Evolutionary conservation across 1,140 invertebrate species (phyloP).

Genomic region (Pseudomyrmex pallidus): DNA sequence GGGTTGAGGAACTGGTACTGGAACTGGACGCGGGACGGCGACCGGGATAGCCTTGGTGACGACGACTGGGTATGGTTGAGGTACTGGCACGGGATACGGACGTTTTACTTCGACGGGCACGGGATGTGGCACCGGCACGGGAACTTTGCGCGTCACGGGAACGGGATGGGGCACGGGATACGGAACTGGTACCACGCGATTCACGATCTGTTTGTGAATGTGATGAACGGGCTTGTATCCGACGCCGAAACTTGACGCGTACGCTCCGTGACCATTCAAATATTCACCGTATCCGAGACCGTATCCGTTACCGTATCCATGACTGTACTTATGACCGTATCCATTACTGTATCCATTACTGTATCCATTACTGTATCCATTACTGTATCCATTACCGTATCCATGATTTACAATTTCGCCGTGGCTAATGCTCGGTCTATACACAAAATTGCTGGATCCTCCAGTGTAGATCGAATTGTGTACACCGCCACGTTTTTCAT

Average conservation of each 20-base stretch:
- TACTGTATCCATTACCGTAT: background rate
- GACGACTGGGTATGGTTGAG: slow-evolving; percentile 18
- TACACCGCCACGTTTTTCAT: slow-evolving; percentile 70
- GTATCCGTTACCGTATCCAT: slow-evolving; percentile 4
- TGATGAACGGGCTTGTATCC: background rate
- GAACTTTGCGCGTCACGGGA: slow-evolving; percentile 43
- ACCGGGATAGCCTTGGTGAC: slow-evolving; percentile 19
- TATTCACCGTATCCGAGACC: slow-evolving; percentile 26
- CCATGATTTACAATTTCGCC: background rate
- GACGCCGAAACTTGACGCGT: slow-evolving; percentile 1
- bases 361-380: background rate
- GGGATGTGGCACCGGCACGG: slow-evolving; percentile 78
- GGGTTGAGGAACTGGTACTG: slow-evolving; percentile 38
- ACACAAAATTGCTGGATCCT: background rate
- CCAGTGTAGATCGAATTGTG: slow-evolving; percentile 25
- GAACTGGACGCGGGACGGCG: slow-evolving; percentile 33
- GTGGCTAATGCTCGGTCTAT: background rate
- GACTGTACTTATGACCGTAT: slow-evolving; percentile 5
- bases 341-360: slow-evolving; percentile 37
- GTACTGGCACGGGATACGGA: slow-evolving; percentile 55
- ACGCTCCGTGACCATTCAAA: background rate
- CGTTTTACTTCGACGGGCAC: slow-evolving; percentile 78
- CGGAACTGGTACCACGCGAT: slow-evolving; percentile 48
- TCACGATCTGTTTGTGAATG: slow-evolving; percentile 20
- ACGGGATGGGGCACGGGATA: slow-evolving; percentile 44